These are phyloP conservation scores for Propithecus perrieri DNA, from an alignment of 2,797 vertebrate species.

Conservation along the genomic window DNA sequence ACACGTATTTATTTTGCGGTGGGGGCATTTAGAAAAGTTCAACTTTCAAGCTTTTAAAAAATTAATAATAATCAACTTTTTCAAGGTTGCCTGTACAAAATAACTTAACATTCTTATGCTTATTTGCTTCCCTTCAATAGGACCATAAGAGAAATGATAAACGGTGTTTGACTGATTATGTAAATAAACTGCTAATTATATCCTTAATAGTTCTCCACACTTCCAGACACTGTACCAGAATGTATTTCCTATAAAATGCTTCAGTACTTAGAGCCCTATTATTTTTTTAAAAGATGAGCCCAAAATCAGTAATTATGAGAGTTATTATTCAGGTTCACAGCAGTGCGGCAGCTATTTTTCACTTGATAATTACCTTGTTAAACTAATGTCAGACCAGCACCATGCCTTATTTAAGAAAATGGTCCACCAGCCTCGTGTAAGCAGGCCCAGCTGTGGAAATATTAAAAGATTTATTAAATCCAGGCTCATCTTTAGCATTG, in stretches of 20 bases:
- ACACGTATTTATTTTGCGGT: neutral
- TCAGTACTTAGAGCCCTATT: conserved; percentile 54
- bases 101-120: neutral
- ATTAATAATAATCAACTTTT: conserved; percentile 47
- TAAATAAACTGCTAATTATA: conserved; percentile 72
- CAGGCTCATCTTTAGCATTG: conserved; percentile 29
- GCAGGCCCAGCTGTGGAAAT: conserved; percentile 48
- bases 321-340: conserved; percentile 79
- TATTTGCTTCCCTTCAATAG: conserved; percentile 58
- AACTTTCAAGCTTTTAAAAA: conserved; percentile 31
- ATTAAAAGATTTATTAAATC: conserved; percentile 59
- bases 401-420: conserved; percentile 78
- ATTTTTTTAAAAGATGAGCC: conserved; percentile 68
- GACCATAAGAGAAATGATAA: conserved; percentile 64
- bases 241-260: conserved; percentile 71
- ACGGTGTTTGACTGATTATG: conserved; percentile 58
- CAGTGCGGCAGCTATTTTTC: conserved; percentile 73
- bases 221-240: conserved; percentile 43
- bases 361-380: conserved; percentile 82
- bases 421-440: neutral
- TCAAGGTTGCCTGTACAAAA: conserved; percentile 30
- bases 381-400: conserved; percentile 70
- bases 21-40: conserved; percentile 34
- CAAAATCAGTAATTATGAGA: conserved; percentile 76
- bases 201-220: conserved; percentile 45